Base-by-base conservation (phyloP, 2,888 invertebrate genomes). In the Cyaniris semiargus region DNA sequence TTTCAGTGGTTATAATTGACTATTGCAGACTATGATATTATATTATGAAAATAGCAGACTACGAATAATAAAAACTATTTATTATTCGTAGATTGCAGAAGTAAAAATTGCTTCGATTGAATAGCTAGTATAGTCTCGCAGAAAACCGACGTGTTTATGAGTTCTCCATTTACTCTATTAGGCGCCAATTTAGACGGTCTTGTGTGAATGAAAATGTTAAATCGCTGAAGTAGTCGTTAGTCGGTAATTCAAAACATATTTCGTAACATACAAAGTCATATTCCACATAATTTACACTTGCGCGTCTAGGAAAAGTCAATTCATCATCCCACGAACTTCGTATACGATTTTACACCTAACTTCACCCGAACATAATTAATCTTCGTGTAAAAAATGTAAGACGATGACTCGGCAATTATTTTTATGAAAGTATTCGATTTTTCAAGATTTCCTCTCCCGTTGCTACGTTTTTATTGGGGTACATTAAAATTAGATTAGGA, bases 361-460 rank as follows among this genome's bases (percentile, higher is more conserved):
- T 76, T 76, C 56, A 70, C 71, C 34, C 34, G 71, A 71, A 38
- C 60, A 76, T 76, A 76, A 70, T 56, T 70, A 76, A 71, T 56
- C 56, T 70, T 44, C 23, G 6, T 66, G 38, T 48, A 48, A 66
- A 75, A 70, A 77, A 75, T 66, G 23, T 23, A 48, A 56, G 34
- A 13, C 60, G 27, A 34, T 58, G 58, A 70, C 31, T 56, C 18
- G 66, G 27, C 31, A 15, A 66, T 66, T 66, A 66, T 66, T 66
- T 66, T 66, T 31, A 66, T 66, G 31, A 66, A 31, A 66, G 15
- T 66, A 31, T 66, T 66, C 66, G 66, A 66, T 66, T 66, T 31
- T 66, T 31, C 27, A 66, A 66, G 27, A 66, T 66, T 66, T 66
- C 15, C 66, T 13, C 38, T 31, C 66, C 66, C 38, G 72, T 44